Evolutionary conservation across 2,797 vertebrate species (phyloP), one percentile per base, ranked within the genome.

Genomic region (Channa striata): DNA sequence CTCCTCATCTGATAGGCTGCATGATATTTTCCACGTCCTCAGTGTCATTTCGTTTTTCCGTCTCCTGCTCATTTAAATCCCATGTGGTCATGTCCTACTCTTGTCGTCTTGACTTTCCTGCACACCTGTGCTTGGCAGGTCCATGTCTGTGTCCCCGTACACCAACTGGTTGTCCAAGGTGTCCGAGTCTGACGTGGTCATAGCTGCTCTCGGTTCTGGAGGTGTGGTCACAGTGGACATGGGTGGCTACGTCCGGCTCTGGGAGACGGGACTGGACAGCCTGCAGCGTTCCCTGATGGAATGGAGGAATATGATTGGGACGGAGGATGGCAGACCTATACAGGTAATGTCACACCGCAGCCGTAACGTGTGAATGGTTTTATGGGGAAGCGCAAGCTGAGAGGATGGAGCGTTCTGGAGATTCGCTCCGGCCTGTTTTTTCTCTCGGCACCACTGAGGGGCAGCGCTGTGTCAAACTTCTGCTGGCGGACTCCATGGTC

Each of bases 261-360:
- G 98, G 98, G 98, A 99, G 86, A 99, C 96, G 0, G 97, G 96
- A 58, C 71, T 96, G 46, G 96, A 96, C 43, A 93, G 85, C 17
- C 93, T 99, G 50, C 96, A 97, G 87, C 94, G 85, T 5, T 99
- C 98, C 0, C 94, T 99, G 68, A 91, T 95, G 91, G 97, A 99
- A 3, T 99, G 98, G 98, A 97, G 93, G 81, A 97, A 95, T 74
- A 96, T 99, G 98, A 97, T 99, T n/a, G 98, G 98, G 4, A 87
- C 94, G 50, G 97, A 96, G 58, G 95, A 95, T 8, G 93, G 95
- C 46, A 89, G 93, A 57, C 94, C 95, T 2, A 10, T 97, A 36
- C 98, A 99, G 96, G 98, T 98, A 94, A 47, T 6, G 48, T 40
- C 36, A 37, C 33, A 8, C 9, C 16, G 61, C 19, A 5, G 13